Conservation (phyloP, 92 coral and sea anemone species). For the Palythoa grandiflora region DNA sequence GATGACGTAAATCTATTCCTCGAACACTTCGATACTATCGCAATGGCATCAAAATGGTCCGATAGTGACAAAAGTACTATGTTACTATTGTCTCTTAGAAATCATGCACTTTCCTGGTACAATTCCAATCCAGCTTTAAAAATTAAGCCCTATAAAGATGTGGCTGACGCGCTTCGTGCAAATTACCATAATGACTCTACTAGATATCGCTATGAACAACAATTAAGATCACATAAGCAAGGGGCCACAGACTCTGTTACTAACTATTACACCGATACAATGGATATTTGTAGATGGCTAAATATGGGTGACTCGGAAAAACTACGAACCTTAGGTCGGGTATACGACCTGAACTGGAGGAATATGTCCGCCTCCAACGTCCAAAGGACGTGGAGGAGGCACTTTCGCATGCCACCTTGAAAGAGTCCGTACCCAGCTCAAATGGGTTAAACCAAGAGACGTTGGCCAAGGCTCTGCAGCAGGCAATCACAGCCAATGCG, state of each 20-base stretch:
- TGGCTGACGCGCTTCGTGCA: background rate
- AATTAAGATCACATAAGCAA: background rate
- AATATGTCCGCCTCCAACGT: conserved; percentile 9
- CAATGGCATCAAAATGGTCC: conserved; percentile 17
- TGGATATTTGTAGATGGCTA: background rate
- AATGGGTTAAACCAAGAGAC: too few relatives aligned
- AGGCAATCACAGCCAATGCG: too few relatives aligned
- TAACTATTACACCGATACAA: background rate
- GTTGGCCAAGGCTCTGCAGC: too few relatives aligned
- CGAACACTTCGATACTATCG: conserved; percentile 10
- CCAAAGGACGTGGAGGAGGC: background rate
- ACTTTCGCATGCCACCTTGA: background rate
- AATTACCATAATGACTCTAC: background rate
- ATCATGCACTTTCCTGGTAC: conserved; percentile 17
- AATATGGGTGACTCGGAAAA: background rate
- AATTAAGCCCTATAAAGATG: background rate
- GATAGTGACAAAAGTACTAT: conserved; percentile 18
- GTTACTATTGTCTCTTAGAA: conserved; percentile 6
- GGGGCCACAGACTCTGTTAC: background rate
- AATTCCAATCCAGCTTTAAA: background rate
- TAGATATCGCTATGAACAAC: background rate
- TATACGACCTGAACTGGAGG: background rate
- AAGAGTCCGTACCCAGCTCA: background rate
- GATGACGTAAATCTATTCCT: conserved; percentile 25
- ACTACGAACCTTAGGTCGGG: background rate